Base-by-base conservation (phyloP, 1,140 invertebrate species). In the Saxidomus purpurata region DNA sequence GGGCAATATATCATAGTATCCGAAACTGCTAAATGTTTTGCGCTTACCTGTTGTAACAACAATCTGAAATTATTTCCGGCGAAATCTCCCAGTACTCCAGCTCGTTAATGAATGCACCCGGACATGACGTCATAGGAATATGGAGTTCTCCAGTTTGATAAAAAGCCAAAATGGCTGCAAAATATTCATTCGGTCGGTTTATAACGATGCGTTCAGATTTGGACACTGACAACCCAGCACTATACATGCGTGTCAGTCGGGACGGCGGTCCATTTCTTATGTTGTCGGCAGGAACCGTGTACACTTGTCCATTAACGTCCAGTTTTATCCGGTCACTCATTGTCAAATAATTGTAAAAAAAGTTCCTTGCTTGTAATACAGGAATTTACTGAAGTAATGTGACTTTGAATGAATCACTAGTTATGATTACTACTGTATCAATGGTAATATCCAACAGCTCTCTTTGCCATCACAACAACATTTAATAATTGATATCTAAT, bases 81-180 rank as follows among this genome's bases (percentile, higher is more conserved):
- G 90, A 74, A 34, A 94, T 84, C 36, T 91, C 92, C 94, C 94
- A 95, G 61, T 90, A 95, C 36, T 89, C 80, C n/a, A 95, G 47
- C 71, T 95, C 94, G 31, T 89, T 87, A 11, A 90, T 61, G 55
- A 94, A 92, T 11, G 90, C 85, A 11, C 90, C 82, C 11, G 90
- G 90, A 71, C 94, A 94, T 19, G 93, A 63, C 22, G 80, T 55
- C 15, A 31, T 28, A 0, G 94, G 94, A 31, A 93, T 88, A 80
- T 94, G 94, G 15, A 94, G 85, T 55, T 93, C 91, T 31, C 92
- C 92, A 28, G 87, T 91, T 40, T 91, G 87, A 28, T 91, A 92
- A 81, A 87, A 93, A 22, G 91, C 85, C 47, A 93, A 82, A 49
- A 94, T 89, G n/a, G 91, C 88, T 19, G 87, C 88, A 86, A 94